Conservation (phyloP, 2,113 vertebrate species). For the Terrapene triunguis region DNA sequence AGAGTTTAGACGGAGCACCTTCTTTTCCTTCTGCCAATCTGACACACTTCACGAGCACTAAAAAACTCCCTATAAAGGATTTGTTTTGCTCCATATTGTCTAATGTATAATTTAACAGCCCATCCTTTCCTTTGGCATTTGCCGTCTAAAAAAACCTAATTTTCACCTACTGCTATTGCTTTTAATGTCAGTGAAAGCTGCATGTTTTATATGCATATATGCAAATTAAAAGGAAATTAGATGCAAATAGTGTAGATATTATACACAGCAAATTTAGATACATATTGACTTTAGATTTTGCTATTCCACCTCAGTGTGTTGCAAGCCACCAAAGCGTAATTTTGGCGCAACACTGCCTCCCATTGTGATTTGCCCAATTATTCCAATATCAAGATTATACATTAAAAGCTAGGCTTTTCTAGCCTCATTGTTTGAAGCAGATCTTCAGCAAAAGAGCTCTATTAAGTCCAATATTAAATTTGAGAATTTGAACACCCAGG, state of each 20-base stretch:
- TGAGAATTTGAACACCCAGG: neutral
- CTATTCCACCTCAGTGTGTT: neutral
- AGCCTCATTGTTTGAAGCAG: neutral
- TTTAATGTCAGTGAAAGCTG: neutral
- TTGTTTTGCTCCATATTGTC: neutral
- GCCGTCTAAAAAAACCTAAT: neutral
- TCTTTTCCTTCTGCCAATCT: neutral
- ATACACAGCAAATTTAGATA: neutral
- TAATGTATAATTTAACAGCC: neutral
- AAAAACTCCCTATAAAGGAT: neutral
- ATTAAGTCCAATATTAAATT: neutral
- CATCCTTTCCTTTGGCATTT: neutral
- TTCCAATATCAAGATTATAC: neutral
- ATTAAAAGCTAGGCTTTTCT: neutral
- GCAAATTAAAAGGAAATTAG: neutral
- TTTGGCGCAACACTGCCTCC: neutral
- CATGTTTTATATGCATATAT: neutral
- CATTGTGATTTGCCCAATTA: neutral
- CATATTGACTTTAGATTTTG: neutral
- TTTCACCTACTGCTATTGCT: neutral
- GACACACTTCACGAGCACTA: neutral
- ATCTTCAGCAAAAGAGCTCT: neutral
- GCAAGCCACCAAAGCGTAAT: neutral
- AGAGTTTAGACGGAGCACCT: fast-evolving
- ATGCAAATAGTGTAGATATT: neutral